phyloP scores from a whole-genome alignment of 2,113 vertebrate species.

The Lepidothrix coronata region DNA sequence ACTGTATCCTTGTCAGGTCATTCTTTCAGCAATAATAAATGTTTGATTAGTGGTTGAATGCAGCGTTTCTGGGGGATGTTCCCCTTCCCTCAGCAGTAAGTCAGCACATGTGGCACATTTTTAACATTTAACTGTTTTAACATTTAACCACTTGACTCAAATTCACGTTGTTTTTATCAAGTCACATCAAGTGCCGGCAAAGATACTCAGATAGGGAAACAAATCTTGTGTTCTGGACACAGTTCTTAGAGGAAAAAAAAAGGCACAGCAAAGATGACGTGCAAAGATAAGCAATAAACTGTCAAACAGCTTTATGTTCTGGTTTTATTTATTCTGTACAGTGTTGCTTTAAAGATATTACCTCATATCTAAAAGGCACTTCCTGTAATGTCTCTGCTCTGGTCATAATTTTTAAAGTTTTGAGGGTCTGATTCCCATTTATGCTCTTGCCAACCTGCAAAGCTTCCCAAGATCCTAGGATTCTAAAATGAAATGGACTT shows the following conservation, averaged over 20 bases:
- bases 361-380: background rate
- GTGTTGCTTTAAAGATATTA: background rate
- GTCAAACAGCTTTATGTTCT: background rate
- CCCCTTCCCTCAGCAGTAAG: background rate
- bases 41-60: slow-evolving; percentile 21
- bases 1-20: background rate
- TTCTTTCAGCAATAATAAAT: slow-evolving; percentile 7
- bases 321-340: background rate
- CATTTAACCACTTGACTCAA: background rate
- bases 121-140: background rate
- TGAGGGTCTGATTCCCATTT: background rate
- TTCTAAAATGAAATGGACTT: background rate
- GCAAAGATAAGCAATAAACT: background rate
- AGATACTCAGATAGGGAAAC: background rate
- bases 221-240: background rate
- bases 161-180: background rate
- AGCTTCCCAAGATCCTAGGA: background rate
- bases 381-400: background rate
- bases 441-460: background rate
- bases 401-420: background rate
- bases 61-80: background rate
- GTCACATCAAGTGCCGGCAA: background rate
- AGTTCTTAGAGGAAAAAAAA: background rate
- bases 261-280: background rate
- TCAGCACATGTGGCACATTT: background rate